Conservation (phyloP, 2,113 vertebrate genomes). For the Microcebus ravelobensis region DNA sequence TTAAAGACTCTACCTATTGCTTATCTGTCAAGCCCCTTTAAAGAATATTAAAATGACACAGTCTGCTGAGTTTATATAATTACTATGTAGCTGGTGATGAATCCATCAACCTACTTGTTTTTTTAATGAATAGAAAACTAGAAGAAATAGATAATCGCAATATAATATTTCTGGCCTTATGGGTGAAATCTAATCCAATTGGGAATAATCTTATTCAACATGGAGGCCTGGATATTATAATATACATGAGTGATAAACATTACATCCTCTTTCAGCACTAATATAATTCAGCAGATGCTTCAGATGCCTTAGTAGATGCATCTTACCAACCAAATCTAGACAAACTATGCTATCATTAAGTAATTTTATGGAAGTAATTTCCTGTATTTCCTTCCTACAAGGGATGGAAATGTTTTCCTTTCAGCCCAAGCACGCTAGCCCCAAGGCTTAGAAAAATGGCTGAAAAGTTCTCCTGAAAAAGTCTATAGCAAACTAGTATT, state of each 20-base stretch:
- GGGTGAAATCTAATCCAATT: not conserved
- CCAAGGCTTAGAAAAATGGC: not conserved
- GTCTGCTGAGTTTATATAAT: constrained; percentile 37
- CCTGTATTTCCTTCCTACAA: not conserved
- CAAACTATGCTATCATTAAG: constrained; percentile 7
- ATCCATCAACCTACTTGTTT: constrained; percentile 21
- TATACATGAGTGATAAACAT: not conserved
- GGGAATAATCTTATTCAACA: not conserved
- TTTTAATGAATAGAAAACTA: not conserved
- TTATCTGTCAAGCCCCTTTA: not conserved
- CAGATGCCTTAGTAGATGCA: not conserved
- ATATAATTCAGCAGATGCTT: not conserved
- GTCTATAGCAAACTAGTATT: not conserved
- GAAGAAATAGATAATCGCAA: not conserved
- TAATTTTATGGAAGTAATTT: constrained; percentile 41
- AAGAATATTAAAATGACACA: constrained; percentile 39
- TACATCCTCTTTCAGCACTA: not conserved
- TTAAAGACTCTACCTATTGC: not conserved
- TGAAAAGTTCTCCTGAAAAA: not conserved
- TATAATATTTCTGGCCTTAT: not conserved
- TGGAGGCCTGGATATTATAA: not conserved
- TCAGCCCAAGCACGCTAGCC: not conserved
- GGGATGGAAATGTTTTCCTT: not conserved
- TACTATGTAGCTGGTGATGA: constrained; percentile 6
- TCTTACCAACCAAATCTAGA: not conserved